phyloP scores from a whole-genome alignment of 2,797 vertebrate species.

The Spinibarbus caldwelli region DNA sequence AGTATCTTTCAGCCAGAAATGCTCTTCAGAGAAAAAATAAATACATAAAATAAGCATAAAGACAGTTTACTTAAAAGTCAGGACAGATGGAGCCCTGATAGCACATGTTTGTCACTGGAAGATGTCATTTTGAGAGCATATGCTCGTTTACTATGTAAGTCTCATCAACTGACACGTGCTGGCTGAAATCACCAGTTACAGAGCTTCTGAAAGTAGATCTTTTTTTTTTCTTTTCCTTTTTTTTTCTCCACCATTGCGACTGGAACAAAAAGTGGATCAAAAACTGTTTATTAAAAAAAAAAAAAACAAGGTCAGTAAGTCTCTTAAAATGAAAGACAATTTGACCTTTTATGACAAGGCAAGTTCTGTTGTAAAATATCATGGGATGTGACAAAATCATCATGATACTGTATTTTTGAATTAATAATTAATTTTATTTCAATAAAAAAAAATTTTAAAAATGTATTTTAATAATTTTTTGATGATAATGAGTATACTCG shows the following conservation, averaged over 20 bases:
- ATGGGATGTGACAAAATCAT: neutral
- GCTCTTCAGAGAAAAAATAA: neutral
- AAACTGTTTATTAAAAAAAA: neutral
- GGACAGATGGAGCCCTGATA: neutral
- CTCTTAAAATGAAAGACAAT: neutral
- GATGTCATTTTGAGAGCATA: neutral
- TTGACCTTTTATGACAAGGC: neutral
- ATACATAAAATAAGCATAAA: neutral
- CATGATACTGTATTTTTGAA: neutral
- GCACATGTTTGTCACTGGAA: neutral
- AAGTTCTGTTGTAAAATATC: neutral
- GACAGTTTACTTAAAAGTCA: neutral
- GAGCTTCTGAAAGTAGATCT: neutral
- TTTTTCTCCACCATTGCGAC: neutral
- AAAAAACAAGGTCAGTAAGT: neutral
- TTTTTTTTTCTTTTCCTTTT: neutral
- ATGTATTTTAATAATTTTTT: no score
- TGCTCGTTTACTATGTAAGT: neutral
- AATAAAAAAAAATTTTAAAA: neutral
- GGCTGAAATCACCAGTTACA: neutral
- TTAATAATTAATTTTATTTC: neutral
- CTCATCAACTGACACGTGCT: neutral
- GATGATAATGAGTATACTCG: neutral
- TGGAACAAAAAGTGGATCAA: neutral
- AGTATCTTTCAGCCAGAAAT: constrained; percentile 14